Base-by-base conservation (phyloP, 1,140 invertebrate genomes). In the Radopholus similis region DNA sequence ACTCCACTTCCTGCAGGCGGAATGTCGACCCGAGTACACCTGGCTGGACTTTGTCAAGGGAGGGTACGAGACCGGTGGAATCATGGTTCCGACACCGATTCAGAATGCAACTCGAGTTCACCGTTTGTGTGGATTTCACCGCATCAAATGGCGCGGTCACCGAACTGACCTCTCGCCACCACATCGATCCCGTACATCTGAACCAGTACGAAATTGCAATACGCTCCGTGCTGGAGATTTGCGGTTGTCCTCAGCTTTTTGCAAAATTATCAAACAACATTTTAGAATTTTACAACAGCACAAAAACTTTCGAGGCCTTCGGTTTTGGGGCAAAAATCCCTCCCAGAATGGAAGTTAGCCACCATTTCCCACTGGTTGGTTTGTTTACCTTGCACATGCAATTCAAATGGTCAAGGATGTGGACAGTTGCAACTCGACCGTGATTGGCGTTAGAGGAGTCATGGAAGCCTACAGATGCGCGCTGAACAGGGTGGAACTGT, bases 101-200 rank as follows among this genome's bases (percentile, higher is more conserved):
- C 40, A 73, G 72, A 23, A 85, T 85, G 15, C 83, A 87, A 76
- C 76, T 88, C 11, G 84, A 88, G 77, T 88, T 86, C 72, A 87
- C 86, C 11, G 86, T 88, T 72, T 87, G 87, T 32, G 86, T 89
- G 64, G 88, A 89, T 80, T 89, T 89, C 76, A 89, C 88, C 21
- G 87, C 87, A 13, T 89, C 88, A 15, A 89, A 89, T 84, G 88
- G 88, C 11, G 84, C 88, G 72, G 87, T 87, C 2, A 79, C 83
- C 40, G 74, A 83, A n/a, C 84, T 86, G 0, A 75, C 82, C 5
- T 88, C 87, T 0, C 83, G 89, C 8, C 88, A 89, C 77, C 87
- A 86, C 76, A 83, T 86, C 28, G 83, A 83, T 70, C 77, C 80
- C 1, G 78, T 82, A 64, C 68, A 74, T 60, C 79, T 82, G 2